phyloP scores from a whole-genome alignment of 2,113 vertebrate species.

The Sander vitreus region DNA sequence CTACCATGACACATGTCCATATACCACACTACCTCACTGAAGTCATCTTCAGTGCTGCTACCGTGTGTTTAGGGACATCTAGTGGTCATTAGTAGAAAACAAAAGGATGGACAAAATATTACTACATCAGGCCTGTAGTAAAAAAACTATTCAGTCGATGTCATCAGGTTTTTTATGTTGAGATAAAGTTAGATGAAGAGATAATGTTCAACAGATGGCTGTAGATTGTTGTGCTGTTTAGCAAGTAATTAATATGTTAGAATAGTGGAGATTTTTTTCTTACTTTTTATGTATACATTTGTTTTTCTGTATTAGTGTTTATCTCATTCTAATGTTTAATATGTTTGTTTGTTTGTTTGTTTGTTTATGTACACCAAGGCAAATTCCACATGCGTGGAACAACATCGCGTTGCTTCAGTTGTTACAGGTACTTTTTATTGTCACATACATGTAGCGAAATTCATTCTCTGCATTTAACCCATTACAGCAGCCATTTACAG shows the following conservation, averaged over 20 bases:
- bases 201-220: background rate
- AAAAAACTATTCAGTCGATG: background rate
- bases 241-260: background rate
- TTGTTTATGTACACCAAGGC: too few species aligned
- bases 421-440: background rate
- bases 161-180: background rate
- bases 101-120: background rate
- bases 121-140: background rate
- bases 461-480: too few species aligned
- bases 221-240: background rate
- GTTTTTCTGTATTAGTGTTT: too few species aligned
- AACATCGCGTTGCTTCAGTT: background rate
- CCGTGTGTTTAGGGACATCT: conserved; percentile 41
- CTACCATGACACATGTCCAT: background rate
- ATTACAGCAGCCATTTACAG: too few species aligned
- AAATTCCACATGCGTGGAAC: too few species aligned
- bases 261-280: background rate
- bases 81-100: conserved; percentile 27
- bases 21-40: background rate
- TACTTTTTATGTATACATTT: too few species aligned
- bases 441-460: too few species aligned
- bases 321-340: too few species aligned
- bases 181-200: background rate
- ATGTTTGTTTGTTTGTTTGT: too few species aligned
- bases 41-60: background rate